These are phyloP conservation scores for Centroberyx gerrardi DNA, from an alignment of 2,797 vertebrate species.

Conservation along the genomic window DNA sequence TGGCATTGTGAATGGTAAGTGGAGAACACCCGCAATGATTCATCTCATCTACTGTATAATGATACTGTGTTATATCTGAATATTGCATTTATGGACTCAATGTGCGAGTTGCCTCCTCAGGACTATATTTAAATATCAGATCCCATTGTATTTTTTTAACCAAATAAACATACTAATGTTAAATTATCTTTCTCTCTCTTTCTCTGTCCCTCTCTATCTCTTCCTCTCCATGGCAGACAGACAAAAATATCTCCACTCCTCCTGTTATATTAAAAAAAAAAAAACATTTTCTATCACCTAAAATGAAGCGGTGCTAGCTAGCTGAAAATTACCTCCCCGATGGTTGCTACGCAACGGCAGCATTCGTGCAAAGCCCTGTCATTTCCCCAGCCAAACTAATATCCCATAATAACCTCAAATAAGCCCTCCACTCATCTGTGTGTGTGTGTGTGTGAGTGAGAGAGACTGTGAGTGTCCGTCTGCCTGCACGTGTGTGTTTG, in stretches of 20 bases:
- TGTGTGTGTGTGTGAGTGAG: slow-evolving; percentile 37
- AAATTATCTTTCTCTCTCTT: not conserved
- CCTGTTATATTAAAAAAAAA: slow-evolving; percentile 58
- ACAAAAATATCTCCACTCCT: slow-evolving; percentile 65
- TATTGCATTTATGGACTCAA: not conserved
- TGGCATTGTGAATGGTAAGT: not conserved
- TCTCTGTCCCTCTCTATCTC: slow-evolving; percentile 10
- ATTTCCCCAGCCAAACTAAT: slow-evolving; percentile 85
- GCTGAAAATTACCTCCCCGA: slow-evolving; percentile 81
- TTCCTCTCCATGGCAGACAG: slow-evolving; percentile 24
- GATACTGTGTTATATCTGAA: not conserved
- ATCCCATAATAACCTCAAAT: slow-evolving; percentile 85
- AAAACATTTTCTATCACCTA: slow-evolving; percentile 65
- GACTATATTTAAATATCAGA: no score
- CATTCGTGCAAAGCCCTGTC: slow-evolving; percentile 78
- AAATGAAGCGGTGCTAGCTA: slow-evolving; percentile 72
- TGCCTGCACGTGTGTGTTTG: slow-evolving; percentile 18
- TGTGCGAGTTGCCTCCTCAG: not conserved
- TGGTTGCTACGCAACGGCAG: slow-evolving; percentile 85
- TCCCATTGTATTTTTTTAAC: not conserved
- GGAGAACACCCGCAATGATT: not conserved
- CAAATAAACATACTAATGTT: slow-evolving; percentile 21
- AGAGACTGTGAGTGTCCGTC: not conserved
- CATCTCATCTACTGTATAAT: not conserved
- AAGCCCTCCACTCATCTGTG: slow-evolving; percentile 66